Evolutionary conservation across 2,113 vertebrate species (phyloP), one percentile per base, ranked within the genome.

Genomic region (Sorex fumeus): DNA sequence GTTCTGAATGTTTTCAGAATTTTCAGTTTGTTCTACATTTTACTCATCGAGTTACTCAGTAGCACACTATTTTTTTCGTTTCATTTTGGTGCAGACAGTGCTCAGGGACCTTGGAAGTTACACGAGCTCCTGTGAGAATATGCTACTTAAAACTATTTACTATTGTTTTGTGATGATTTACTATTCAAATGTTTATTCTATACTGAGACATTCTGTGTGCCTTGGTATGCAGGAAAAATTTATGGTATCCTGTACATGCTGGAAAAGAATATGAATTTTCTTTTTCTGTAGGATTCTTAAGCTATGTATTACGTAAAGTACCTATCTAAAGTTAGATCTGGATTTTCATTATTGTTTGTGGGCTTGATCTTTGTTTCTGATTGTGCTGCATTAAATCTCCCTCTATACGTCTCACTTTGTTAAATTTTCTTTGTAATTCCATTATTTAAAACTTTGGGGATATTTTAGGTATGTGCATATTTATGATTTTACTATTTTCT

Each of bases 1-100:
- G 12, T 72, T 80, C 32, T 87, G 78, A 91, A 67, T 84, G 76
- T 83, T 89, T 93, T 10, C 36, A 82, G 60, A 12, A 40, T 74
- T 93, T 82, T 25, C 30, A 47, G 28, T 88, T 76, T 84, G 8
- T 53, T 64, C 11, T 87, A 62, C 10, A 79, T 28, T 45, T 90
- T 87, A 91, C 47, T 57, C 9, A 64, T 5, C 70, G 66, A 43
- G 12, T 81, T 81, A 53, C 81, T 81, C 30, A 72, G 53, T 71
- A 83, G 13, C 70, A 70, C 8, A 64, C 27, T 40, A 40, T 62
- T 19, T 62, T 23, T 62, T 66, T 91, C 36, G 12, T 15, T 2
- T 50, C 6, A 50, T 50, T 50, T 50, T 50, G 47, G 47, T 50
- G 47, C 47, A 12, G 13, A 50, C 47, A 50, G 47, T 50, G 47